phyloP scores from a whole-genome alignment of 2,888 invertebrate genomes.

The Leptarthrus brevirostris region DNA sequence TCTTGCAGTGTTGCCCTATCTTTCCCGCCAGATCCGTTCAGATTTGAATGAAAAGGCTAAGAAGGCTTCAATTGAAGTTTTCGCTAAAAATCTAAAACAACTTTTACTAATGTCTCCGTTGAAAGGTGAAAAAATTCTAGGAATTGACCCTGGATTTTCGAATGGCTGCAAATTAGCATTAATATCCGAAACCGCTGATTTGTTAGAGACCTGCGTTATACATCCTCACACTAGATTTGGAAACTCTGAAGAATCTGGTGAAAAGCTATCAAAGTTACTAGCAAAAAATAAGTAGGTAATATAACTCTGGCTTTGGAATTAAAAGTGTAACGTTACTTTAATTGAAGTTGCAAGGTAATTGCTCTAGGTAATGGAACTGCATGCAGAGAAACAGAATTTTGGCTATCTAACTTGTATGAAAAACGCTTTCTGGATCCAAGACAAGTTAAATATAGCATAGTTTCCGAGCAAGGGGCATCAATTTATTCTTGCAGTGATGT shows the following conservation, averaged over 20 bases:
- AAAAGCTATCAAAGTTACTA: constrained; percentile 69
- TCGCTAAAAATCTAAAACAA: constrained; percentile 85
- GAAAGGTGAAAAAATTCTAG: constrained; percentile 81
- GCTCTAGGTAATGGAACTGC: constrained; percentile 93
- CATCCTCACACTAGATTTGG: constrained; percentile 72
- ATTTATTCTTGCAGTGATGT: constrained; percentile 90
- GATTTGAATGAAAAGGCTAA: constrained; percentile 82
- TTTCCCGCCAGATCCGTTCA: constrained; percentile 76
- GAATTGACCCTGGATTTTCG: constrained; percentile 89
- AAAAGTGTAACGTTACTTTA: not conserved
- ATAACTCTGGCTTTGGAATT: not conserved
- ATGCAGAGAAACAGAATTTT: constrained; percentile 86
- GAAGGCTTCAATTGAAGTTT: constrained; percentile 85
- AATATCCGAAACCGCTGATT: constrained; percentile 77
- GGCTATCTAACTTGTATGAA: constrained; percentile 74
- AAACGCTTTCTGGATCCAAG: constrained; percentile 70
- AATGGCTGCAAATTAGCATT: constrained; percentile 92
- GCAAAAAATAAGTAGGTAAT: constrained; percentile 69
- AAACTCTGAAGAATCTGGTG: constrained; percentile 59
- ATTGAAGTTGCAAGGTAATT: constrained; percentile 77
- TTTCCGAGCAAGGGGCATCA: constrained; percentile 91
- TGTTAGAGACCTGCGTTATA: constrained; percentile 76
- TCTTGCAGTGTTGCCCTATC: constrained; percentile 72
- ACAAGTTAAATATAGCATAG: constrained; percentile 78
- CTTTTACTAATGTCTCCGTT: constrained; percentile 84